Evolutionary conservation across 2,113 vertebrate genomes (phyloP).

Genomic region (Apus apus): DNA sequence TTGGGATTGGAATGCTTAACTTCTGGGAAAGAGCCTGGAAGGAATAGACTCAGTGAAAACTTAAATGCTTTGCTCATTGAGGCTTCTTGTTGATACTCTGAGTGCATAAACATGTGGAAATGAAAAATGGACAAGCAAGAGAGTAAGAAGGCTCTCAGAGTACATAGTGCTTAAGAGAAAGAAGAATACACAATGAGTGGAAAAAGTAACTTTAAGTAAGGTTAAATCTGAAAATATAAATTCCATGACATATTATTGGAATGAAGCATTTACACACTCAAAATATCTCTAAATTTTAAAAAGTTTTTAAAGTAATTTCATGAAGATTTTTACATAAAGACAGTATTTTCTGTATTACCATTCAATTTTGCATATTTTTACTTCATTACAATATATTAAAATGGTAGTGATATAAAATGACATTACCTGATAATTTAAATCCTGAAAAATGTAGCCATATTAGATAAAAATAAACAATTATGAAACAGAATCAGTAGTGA

Average conservation of each 20-base stretch:
- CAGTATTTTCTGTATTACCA: not conserved
- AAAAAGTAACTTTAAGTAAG: not conserved
- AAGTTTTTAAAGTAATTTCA: not conserved
- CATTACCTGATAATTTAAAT: not conserved
- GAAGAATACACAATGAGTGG: not conserved
- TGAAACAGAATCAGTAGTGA: not conserved
- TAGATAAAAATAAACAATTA: not conserved
- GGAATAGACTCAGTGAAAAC: not conserved
- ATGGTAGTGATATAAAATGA: not conserved
- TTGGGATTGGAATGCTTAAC: not conserved
- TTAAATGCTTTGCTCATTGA: not conserved
- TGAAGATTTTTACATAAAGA: not conserved
- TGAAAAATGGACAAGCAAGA: not conserved
- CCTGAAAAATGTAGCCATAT: not conserved
- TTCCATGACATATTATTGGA: not conserved
- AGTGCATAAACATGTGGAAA: conserved; percentile 23
- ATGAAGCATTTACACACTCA: not conserved
- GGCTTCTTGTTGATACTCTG: not conserved
- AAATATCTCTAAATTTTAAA: not conserved
- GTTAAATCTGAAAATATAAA: not conserved
- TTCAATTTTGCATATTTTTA: not conserved
- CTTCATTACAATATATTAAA: not conserved
- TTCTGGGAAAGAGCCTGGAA: not conserved
- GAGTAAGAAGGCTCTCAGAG: not conserved
- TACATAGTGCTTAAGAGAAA: not conserved